phyloP scores from a whole-genome alignment of 92 coral and sea anemone species.

The Plumapathes pennacea region DNA sequence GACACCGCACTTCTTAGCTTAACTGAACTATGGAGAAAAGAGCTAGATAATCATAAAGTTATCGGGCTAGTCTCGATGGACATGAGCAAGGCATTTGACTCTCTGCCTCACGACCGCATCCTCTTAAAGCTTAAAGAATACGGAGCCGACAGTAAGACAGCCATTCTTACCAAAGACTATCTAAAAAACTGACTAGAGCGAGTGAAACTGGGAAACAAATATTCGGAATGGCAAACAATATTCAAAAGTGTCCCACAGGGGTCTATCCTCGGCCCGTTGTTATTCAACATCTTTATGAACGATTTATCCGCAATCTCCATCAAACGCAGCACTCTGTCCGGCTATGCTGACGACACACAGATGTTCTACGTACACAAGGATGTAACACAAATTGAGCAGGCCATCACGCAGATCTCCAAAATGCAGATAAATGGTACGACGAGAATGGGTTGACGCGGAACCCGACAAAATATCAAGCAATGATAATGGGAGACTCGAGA shows the following conservation, averaged over 20 bases:
- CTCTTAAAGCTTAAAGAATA: conserved; percentile 11
- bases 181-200: neutral
- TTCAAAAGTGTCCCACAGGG: neutral
- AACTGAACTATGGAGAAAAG: conserved; percentile 56
- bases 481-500: no score
- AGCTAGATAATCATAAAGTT: conserved; percentile 45
- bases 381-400: no score
- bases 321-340: no score
- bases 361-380: no score
- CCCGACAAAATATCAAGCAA: no score
- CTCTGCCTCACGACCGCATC: conserved; percentile 34
- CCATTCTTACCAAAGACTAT: neutral
- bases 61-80: conserved; percentile 52
- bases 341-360: no score
- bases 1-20: conserved; percentile 37
- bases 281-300: neutral
- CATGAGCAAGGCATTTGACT: conserved; percentile 51
- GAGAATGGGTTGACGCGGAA: no score
- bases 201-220: neutral
- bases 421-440: no score
- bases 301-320: no score
- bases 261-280: neutral
- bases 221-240: neutral
- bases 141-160: conserved; percentile 14
- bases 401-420: no score